These are phyloP conservation scores for Amphiduros pacificus DNA, from an alignment of 2,888 invertebrate species.

Conservation along the genomic window DNA sequence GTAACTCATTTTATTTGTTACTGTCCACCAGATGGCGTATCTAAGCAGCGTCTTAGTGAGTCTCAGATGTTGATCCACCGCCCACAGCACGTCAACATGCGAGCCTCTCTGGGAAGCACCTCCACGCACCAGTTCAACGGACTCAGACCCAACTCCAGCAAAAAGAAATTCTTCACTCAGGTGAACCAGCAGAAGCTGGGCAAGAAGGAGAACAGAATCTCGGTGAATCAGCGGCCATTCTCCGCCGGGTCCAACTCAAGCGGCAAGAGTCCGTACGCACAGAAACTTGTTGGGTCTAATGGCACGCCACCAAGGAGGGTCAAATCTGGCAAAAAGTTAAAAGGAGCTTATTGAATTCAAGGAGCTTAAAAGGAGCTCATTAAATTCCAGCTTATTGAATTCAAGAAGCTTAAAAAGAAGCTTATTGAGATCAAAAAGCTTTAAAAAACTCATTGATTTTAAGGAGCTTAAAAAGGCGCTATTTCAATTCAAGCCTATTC, in stretches of 20 bases:
- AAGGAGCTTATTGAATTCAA: conserved; percentile 11
- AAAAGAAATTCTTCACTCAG: conserved; percentile 21
- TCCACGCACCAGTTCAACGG: conserved; percentile 20
- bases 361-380: too few species aligned
- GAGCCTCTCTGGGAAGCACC: conserved; percentile 3
- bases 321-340: conserved; percentile 18
- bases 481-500: too few species aligned
- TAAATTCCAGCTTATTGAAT: too few species aligned
- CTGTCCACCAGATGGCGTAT: conserved; percentile 21
- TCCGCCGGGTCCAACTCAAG: conserved; percentile 38
- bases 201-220: conserved; percentile 26
- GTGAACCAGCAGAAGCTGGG: conserved; percentile 8
- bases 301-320: conserved; percentile 13
- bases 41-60: conserved; percentile 12
- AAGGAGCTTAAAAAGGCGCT: too few species aligned
- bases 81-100: background rate
- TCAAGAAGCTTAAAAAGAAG: too few species aligned
- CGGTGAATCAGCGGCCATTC: conserved; percentile 49
- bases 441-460: too few species aligned
- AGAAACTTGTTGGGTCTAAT: conserved; percentile 17
- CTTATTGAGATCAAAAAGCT: too few species aligned
- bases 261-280: conserved; percentile 27
- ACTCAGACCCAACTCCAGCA: conserved; percentile 18
- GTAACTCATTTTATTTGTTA: too few species aligned
- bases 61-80: conserved; percentile 20